Conservation (phyloP, 2,797 vertebrate species). For the Silurus aristotelis region DNA sequence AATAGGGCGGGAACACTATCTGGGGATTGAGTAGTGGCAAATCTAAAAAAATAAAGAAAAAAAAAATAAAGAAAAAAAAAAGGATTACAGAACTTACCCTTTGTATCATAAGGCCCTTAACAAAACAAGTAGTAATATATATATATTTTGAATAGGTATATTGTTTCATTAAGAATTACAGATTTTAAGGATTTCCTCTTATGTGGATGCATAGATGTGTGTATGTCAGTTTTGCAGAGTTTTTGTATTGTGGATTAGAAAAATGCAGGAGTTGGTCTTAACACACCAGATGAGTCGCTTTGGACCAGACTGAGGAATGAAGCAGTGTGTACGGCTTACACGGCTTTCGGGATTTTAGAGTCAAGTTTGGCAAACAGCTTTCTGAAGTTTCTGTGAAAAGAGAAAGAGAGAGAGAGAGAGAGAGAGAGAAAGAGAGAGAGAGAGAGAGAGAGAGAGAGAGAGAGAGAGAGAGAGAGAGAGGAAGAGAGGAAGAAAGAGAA, state of each 20-base stretch:
- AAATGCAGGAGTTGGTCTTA: not conserved
- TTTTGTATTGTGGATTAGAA: not conserved
- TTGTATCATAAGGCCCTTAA: not conserved
- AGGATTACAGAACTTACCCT: not conserved
- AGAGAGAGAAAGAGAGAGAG: not conserved
- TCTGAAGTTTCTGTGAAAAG: not conserved
- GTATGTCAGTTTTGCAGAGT: not conserved
- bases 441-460: too few relatives aligned
- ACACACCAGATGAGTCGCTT: not conserved
- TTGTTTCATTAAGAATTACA: not conserved
- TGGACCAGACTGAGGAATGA: not conserved
- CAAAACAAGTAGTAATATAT: not conserved
- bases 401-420: not conserved
- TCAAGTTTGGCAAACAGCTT: not conserved
- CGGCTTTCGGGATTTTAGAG: not conserved
- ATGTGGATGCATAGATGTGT: not conserved
- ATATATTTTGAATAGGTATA: too few relatives aligned
- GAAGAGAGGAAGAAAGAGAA: too few relatives aligned
- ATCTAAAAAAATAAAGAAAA: not conserved
- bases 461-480: too few relatives aligned
- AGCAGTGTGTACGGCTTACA: not conserved
- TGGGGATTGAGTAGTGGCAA: not conserved
- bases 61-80: not conserved
- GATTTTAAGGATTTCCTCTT: not conserved
- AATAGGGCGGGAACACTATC: not conserved